A percentile compares a stretch with the other conserved stretches of the same genome.
Evolutionary conservation across 1,140 invertebrate genomes (phyloP).

Genomic region (Tachypleus tridentatus): DNA sequence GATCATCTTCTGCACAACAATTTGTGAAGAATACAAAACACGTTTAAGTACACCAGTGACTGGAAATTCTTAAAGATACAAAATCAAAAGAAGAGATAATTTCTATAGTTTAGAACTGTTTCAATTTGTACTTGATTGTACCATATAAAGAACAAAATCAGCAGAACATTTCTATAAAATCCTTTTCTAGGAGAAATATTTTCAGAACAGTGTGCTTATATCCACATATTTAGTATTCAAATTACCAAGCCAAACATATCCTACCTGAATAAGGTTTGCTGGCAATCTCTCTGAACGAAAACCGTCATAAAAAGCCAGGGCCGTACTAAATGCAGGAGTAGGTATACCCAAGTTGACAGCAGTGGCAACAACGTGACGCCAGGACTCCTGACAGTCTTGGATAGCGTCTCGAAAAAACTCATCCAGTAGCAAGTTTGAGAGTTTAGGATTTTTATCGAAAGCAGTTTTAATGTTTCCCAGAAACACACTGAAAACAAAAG

Average conservation of each 20-base stretch:
- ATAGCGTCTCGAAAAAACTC: conserved; percentile 87
- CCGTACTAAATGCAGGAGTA: conserved; percentile 80
- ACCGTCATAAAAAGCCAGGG: conserved; percentile 94
- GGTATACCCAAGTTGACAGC: conserved; percentile 68
- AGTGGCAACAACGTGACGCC: conserved; percentile 42
- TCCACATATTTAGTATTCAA: too few relatives aligned
- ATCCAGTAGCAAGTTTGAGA: conserved; percentile 85
- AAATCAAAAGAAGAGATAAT: too few relatives aligned
- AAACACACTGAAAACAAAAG: conserved; percentile 54
- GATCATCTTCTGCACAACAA: too few relatives aligned
- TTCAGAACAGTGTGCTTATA: too few relatives aligned
- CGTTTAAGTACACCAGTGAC: too few relatives aligned
- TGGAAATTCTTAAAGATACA: too few relatives aligned
- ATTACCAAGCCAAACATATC: not conserved
- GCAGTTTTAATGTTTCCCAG: conserved; percentile 94
- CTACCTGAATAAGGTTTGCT: conserved; percentile 79
- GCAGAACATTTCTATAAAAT: too few relatives aligned
- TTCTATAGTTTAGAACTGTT: too few relatives aligned
- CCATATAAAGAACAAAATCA: too few relatives aligned
- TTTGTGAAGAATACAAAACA: too few relatives aligned
- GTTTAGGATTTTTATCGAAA: conserved; percentile 79
- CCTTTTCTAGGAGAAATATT: too few relatives aligned
- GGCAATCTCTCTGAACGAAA: conserved; percentile 68
- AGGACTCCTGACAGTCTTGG: conserved; percentile 52
- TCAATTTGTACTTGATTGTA: not conserved